Conservation (phyloP, 2,797 vertebrate genomes). For the Tamandua tetradactyla region DNA sequence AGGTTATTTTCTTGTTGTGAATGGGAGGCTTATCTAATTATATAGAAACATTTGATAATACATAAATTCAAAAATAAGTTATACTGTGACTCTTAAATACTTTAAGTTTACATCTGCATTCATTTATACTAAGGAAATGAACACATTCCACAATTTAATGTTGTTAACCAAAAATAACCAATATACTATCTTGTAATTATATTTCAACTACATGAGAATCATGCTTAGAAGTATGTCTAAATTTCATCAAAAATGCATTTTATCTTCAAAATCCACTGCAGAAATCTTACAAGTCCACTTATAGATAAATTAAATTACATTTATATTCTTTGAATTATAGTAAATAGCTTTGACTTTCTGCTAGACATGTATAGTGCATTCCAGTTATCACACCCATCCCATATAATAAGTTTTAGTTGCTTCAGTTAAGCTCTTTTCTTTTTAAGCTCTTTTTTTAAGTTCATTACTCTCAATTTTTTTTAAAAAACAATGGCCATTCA, state of each 20-base stretch:
- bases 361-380: neutral
- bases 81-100: slow-evolving; percentile 50
- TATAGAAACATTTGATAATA: slow-evolving; percentile 39
- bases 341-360: neutral
- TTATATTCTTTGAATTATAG: neutral
- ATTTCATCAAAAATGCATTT: slow-evolving; percentile 21
- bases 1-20: neutral
- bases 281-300: neutral
- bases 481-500: neutral
- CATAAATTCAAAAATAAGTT: slow-evolving; percentile 69
- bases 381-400: neutral
- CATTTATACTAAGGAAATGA: slow-evolving; percentile 16
- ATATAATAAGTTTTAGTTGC: neutral
- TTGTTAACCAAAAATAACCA: neutral
- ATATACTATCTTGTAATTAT: neutral
- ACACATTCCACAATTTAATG: slow-evolving; percentile 29
- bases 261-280: slow-evolving; percentile 40
- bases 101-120: slow-evolving; percentile 32
- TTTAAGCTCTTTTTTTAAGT: neutral
- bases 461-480: neutral
- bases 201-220: slow-evolving; percentile 27
- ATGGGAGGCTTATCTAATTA: neutral
- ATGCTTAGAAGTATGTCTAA: slow-evolving; percentile 35
- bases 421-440: neutral
- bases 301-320: neutral